phyloP scores from a whole-genome alignment of 2,888 invertebrate species.

The Thymelicus lineola region DNA sequence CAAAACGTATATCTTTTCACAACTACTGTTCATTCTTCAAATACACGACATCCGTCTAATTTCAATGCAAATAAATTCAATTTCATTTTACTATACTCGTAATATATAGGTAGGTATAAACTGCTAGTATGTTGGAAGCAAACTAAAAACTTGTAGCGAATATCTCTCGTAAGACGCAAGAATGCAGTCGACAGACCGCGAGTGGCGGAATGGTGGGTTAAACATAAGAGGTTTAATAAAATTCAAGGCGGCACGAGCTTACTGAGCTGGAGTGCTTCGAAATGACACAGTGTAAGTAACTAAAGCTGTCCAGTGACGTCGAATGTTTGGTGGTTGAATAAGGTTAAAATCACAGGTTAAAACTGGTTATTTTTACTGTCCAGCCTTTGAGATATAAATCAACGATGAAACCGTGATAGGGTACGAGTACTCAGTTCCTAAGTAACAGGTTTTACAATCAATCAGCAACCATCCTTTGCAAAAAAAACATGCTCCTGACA shows the following conservation, averaged over 20 bases:
- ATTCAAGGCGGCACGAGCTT: slow-evolving; percentile 3
- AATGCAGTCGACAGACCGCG: slow-evolving; percentile 5
- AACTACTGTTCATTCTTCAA: background rate
- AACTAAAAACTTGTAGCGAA: background rate
- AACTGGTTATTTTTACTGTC: too few species aligned
- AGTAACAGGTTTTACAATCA: too few species aligned
- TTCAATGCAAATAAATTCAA: background rate
- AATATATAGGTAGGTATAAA: too few species aligned
- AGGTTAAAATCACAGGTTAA: too few species aligned
- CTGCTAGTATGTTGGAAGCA: background rate
- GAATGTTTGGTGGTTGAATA: too few species aligned
- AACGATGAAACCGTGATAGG: too few species aligned
- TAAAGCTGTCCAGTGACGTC: background rate
- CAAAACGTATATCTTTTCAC: background rate
- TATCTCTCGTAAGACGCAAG: background rate
- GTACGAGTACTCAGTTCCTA: too few species aligned
- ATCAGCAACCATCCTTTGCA: too few species aligned
- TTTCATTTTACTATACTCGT: background rate
- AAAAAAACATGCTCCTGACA: too few species aligned
- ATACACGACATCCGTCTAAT: background rate
- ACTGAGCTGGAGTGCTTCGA: background rate
- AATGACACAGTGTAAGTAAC: background rate
- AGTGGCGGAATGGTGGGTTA: background rate
- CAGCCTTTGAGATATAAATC: too few species aligned
- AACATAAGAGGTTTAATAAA: slow-evolving; percentile 4